Percentiles rank a stretch among this genome's conserved stretches.
phyloP scores from a whole-genome alignment of 2,888 invertebrate genomes.

The Gastracanthus pulcherrimus region DNA sequence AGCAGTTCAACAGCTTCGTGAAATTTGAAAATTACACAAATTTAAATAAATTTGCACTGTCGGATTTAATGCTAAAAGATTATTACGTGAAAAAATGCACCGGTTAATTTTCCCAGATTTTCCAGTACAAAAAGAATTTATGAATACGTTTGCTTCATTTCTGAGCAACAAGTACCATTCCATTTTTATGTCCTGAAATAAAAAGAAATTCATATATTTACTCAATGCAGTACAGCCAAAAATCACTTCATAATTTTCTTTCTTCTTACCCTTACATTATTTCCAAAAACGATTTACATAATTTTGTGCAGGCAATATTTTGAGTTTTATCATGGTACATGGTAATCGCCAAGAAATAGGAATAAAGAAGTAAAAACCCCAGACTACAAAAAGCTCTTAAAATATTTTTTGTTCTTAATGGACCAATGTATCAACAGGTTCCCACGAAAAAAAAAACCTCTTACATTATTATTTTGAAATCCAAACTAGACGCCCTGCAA shows the following conservation, averaged over 20 bases:
- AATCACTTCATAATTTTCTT: background rate
- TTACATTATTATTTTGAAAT: constrained; percentile 5
- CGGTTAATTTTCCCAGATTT: background rate
- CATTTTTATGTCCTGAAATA: no score
- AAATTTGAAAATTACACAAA: background rate
- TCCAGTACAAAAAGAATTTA: no score
- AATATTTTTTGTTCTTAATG: background rate
- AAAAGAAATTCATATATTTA: background rate
- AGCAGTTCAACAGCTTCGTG: background rate
- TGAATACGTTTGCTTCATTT: background rate
- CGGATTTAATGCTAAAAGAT: no score
- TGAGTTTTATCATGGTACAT: background rate
- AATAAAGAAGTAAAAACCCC: no score
- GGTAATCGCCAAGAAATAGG: background rate
- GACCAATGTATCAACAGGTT: background rate
- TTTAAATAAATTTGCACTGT: background rate
- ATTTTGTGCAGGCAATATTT: background rate
- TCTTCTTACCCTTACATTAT: no score
- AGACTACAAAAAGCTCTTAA: background rate
- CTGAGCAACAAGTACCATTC: background rate
- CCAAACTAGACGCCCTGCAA: background rate
- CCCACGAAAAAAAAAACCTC: background rate
- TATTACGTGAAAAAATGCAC: background rate
- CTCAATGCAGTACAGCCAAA: background rate
- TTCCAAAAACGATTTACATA: background rate